A percentile compares a stretch with the other conserved stretches of the same genome.
Evolutionary conservation across 37 sponge, comb jelly and placozoan species (phyloP).

Genomic region (Ephydatia muelleri): DNA sequence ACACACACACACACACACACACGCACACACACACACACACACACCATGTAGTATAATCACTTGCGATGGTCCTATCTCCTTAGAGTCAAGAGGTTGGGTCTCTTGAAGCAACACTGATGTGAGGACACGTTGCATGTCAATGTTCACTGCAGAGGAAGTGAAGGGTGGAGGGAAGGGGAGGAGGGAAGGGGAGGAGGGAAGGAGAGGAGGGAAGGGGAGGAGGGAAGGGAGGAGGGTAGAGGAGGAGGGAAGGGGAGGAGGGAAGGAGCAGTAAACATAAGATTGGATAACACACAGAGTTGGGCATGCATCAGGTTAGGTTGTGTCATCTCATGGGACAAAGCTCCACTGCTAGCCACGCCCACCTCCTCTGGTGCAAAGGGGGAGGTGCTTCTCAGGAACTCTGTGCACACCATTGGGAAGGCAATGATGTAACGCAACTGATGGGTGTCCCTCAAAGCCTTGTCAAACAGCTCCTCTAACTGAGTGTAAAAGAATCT

Average conservation of each 20-base stretch:
- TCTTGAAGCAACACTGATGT: constrained; percentile 84
- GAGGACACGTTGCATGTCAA: constrained; percentile 83
- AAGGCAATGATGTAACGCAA: constrained; percentile 67
- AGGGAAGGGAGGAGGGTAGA: not conserved
- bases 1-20: constrained; percentile 11
- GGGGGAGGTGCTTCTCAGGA: constrained; percentile 66
- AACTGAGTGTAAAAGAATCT: not conserved
- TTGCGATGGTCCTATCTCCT: constrained; percentile 83
- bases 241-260: not conserved
- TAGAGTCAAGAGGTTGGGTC: constrained; percentile 83
- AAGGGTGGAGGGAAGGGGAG: not conserved
- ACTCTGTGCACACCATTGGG: constrained; percentile 80
- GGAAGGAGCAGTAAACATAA: too few species aligned
- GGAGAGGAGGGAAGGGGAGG: not conserved
- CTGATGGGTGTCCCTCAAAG: constrained; percentile 37
- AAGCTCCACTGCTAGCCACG: too few species aligned
- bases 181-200: not conserved
- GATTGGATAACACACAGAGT: too few species aligned
- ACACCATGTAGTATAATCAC: constrained; percentile 84
- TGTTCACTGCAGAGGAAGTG: constrained; percentile 49
- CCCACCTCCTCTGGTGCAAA: constrained; percentile 91
- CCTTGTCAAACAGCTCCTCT: constrained; percentile 63
- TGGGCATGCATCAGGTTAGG: too few species aligned
- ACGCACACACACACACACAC: not conserved
- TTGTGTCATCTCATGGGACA: too few species aligned